Conservation (phyloP, 1,140 invertebrate species). For the Zaprionus tsacasi region DNA sequence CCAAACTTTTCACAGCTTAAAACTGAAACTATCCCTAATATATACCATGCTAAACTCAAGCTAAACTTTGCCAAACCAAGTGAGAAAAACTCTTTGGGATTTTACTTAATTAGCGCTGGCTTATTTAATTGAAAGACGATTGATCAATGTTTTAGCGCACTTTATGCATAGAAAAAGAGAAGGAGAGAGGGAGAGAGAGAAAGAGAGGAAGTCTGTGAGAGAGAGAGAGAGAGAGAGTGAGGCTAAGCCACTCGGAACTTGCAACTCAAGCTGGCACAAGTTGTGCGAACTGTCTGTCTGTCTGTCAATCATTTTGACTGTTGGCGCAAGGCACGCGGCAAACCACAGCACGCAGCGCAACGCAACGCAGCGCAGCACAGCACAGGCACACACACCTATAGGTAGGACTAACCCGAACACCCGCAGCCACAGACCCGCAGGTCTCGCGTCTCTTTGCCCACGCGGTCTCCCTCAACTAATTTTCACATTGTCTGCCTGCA, state of each 20-base stretch:
- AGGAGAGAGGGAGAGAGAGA: background rate
- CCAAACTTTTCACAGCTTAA: background rate
- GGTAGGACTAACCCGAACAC: background rate
- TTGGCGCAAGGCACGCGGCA: constrained; percentile 8
- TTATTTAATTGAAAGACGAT: background rate
- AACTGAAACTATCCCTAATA: too few species aligned
- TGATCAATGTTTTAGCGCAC: background rate
- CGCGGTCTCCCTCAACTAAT: constrained; percentile 64
- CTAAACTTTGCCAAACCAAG: too few species aligned
- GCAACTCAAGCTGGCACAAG: background rate
- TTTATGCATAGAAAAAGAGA: background rate
- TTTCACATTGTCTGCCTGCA: constrained; percentile 73
- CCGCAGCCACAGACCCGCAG: constrained; percentile 1
- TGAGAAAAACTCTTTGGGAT: background rate
- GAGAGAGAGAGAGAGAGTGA: background rate
- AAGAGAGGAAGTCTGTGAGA: background rate
- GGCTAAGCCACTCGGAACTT: constrained; percentile 1
- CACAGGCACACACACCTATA: background rate
- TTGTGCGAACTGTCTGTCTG: constrained; percentile 26
- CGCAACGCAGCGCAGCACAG: background rate
- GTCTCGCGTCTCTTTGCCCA: background rate
- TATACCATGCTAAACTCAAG: too few species aligned
- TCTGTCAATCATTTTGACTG: constrained; percentile 63
- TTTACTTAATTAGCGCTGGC: background rate
- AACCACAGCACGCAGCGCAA: constrained; percentile 15